Evolutionary conservation across 2,888 invertebrate species (phyloP), one percentile per base, ranked within the genome.

Genomic region (Pedicia rivosa): DNA sequence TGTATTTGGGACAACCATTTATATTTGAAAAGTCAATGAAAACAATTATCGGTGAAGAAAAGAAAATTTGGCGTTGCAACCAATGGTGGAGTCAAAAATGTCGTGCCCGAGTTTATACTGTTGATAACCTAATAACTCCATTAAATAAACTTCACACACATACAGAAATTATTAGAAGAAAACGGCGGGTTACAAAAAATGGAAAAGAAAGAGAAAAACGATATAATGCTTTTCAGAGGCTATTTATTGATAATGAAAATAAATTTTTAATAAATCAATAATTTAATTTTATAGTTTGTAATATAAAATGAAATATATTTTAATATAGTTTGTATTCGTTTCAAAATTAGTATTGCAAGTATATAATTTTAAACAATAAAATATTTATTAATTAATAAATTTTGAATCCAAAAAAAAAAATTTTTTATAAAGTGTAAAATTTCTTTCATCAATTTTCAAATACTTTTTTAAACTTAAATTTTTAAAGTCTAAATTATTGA

Each of bases 51-150:
- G 46, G 55, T 3, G 50, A 50, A 5, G 58, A 57, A 45, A 59
- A 59, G 38, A 59, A 57, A 37, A 57, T 56, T 37, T 62, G 61
- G 61, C 52, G 62, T 20, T 62, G 62, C 43, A 62, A 62, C 42
- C 61, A 62, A 43, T 62, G 62, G 62, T 62, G 62, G 62, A 61
- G 61, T 43, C 59, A 59, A 40, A 59, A 56, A 45, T 62, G 62
- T 41, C 55, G 62, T 6, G 59, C 61, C 1, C 51, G 62, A n/a
- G 61, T 60, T 3, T 61, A 52, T 28, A 61, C 60, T 7, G 53
- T 59, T 9, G 57, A 55, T 28, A 56, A 62, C 40, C 46, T 52
- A 6, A 57, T 62, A 4, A 51, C 57, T 32, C 58, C 59, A 2
- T 46, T 62, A 5, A 60, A 62, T 45, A 55, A 59, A n/a, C 58